A percentile compares a stretch with the other conserved stretches of the same genome.
Conservation (phyloP, 2,888 invertebrate genomes). For the Eremobia ochroleuca region DNA sequence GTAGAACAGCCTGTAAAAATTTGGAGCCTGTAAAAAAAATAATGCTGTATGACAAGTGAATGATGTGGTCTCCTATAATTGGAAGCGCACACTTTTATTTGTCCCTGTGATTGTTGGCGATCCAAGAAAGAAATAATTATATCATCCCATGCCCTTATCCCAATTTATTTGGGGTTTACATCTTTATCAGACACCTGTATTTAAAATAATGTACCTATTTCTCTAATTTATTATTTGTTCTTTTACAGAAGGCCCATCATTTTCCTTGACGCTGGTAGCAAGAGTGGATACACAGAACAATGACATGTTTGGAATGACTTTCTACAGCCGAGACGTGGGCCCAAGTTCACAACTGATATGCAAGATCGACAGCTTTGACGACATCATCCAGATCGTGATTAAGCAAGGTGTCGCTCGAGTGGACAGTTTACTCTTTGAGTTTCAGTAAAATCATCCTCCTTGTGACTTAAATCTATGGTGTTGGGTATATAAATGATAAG, state of each 20-base stretch:
- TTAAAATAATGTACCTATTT: not conserved
- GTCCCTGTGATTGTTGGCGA: not conserved
- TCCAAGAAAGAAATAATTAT: not conserved
- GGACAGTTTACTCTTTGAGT: slow-evolving; percentile 61
- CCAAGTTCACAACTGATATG: slow-evolving; percentile 46
- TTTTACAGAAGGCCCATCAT: slow-evolving; percentile 41
- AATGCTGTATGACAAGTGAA: too few relatives aligned
- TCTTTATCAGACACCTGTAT: not conserved
- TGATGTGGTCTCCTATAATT: not conserved
- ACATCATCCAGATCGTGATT: slow-evolving; percentile 61
- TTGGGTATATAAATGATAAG: too few relatives aligned
- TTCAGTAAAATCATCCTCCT: slow-evolving; percentile 1
- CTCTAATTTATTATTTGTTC: slow-evolving; percentile 26
- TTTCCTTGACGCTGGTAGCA: slow-evolving; percentile 56
- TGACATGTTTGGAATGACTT: slow-evolving; percentile 49
- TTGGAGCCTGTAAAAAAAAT: too few relatives aligned
- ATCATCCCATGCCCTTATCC: not conserved
- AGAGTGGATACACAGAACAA: not conserved
- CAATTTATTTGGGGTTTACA: not conserved
- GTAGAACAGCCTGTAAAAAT: too few relatives aligned
- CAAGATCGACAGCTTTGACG: slow-evolving; percentile 47
- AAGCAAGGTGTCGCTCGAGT: slow-evolving; percentile 63
- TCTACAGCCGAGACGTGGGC: slow-evolving; percentile 40
- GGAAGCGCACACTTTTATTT: not conserved
- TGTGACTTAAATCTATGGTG: not conserved